Evolutionary conservation across 1,140 invertebrate species (phyloP), one percentile per base, ranked within the genome.

Genomic region (Gryon sp.): DNA sequence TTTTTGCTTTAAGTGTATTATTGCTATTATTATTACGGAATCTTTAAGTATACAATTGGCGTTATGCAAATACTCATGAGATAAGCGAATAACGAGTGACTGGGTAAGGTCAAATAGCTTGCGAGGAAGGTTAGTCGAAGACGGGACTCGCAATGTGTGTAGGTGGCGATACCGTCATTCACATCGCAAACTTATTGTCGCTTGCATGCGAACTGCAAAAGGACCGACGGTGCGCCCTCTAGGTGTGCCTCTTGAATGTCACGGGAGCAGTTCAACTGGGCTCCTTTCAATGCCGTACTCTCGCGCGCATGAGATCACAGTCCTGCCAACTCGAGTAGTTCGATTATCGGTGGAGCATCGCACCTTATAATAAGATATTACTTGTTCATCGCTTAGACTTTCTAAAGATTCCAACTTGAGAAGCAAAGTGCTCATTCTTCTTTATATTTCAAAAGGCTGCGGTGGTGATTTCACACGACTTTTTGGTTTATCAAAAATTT

Each of bases 181-280:
- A 53, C 66, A 30, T 34, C 24, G 12, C 24, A 40, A 72, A 52
- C n/a, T 66, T 70, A 65, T 74, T 78, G 76, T 70, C 70, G 65
- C 26, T 82, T 78, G 74, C 81, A 79, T 81, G 79, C 62, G 75
- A 81, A 77, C 74, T 40, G 79, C 41, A 69, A 74, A 68, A 75
- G 77, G 70, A 79, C 77, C 62, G 45, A 38, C 9, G 46, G 38
- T 63, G 74, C 63, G 69, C 74, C 66, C 63, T 43, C 66, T 80
- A 79, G 82, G 83, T 83, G 82, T 84, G 82, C 74, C 80, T 75
- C 60, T 78, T 76, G 83, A 85, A 82, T 81, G 80, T 85, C 82
- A 83, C 79, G 82, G 79, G 76, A 82, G 81, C 79, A 81, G 75
- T 81, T 78, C 52, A 70, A 12, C 20, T 45, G 38, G 59, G 43